These are phyloP conservation scores for Sylvia atricapilla DNA, from an alignment of 2,113 vertebrate species.

Conservation along the genomic window DNA sequence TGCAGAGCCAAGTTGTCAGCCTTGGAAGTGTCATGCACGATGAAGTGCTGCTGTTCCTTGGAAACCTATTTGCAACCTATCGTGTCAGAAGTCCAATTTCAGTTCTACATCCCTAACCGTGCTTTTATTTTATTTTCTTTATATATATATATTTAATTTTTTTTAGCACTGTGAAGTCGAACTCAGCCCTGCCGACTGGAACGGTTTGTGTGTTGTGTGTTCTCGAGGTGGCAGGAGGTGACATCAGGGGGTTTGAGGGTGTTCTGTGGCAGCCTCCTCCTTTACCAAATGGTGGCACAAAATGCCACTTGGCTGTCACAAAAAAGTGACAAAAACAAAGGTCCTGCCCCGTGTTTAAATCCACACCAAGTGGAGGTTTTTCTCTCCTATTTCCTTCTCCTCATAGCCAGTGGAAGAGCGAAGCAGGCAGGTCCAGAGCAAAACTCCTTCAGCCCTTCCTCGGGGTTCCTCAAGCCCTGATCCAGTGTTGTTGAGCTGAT, in stretches of 20 bases:
- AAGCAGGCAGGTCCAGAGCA: not conserved
- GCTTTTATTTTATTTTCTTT: not conserved
- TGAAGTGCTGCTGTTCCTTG: conserved; percentile 6
- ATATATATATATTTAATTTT: not conserved
- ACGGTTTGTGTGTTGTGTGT: not conserved
- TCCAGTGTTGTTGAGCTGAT: not conserved
- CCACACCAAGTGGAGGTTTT: not conserved
- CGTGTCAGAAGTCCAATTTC: not conserved
- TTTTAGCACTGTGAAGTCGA: not conserved
- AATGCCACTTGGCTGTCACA: not conserved
- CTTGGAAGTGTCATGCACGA: not conserved
- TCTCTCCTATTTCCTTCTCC: not conserved
- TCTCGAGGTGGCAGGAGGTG: not conserved
- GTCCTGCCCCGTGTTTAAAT: not conserved
- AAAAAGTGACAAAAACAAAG: not conserved
- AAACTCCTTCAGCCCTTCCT: not conserved
- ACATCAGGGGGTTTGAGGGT: not conserved
- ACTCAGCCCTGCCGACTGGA: not conserved
- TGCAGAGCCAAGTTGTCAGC: conserved; percentile 16
- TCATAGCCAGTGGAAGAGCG: not conserved
- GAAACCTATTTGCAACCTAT: conserved; percentile 37
- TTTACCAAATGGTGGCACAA: not conserved
- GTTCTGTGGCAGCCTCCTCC: not conserved
- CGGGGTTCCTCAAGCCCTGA: not conserved
- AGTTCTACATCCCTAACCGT: not conserved